Base-by-base conservation (phyloP, 2,113 vertebrate species). In the Pleuronectes platessa region DNA sequence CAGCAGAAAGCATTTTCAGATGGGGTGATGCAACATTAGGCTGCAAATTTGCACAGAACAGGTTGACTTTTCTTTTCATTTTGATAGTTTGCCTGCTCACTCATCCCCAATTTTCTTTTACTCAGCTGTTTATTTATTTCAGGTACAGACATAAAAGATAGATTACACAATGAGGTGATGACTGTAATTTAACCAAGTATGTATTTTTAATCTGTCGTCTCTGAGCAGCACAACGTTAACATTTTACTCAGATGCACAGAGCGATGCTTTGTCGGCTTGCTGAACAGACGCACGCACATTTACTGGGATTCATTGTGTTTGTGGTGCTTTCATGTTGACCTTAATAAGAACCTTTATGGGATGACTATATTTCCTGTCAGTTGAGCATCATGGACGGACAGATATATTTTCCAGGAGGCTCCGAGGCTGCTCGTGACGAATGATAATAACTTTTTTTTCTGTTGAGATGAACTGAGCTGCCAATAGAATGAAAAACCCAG, bases 111-210 rank as follows among this genome's bases (percentile, higher is more conserved):
- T 54, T 27, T 61, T 56, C 17, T 5, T 62, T 61, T 54, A 6
- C 12, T 35, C 15, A 5, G 31, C 3, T 37, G 2, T 76, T 76
- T 26, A 53, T 67, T 66, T 76, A 55, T 79, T 75, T 45, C 58
- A 68, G 35, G 20, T 4, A 55, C 21, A 69, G 15, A 40, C 54
- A 68, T 64, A 14, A 68, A 20, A 2, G n/a, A 49, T 37, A 45
- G 70, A 66, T 45, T 24, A 65, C 21, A 51, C n/a, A 9, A 58
- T 63, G n/a, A 45, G 37, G 20, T 53, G 13, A 69, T 20, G 15
- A 15, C 14, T 13, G 64, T 49, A 21, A 58, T 66, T 76, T 31
- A 55, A 13, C 18, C 5, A 56, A 64, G 61, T 61, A 20, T 76
- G 40, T 51, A 0, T 0, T 77, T 80, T 68, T 40, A 62, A 42